phyloP scores from a whole-genome alignment of 2,113 vertebrate species.

The Morone saxatilis region DNA sequence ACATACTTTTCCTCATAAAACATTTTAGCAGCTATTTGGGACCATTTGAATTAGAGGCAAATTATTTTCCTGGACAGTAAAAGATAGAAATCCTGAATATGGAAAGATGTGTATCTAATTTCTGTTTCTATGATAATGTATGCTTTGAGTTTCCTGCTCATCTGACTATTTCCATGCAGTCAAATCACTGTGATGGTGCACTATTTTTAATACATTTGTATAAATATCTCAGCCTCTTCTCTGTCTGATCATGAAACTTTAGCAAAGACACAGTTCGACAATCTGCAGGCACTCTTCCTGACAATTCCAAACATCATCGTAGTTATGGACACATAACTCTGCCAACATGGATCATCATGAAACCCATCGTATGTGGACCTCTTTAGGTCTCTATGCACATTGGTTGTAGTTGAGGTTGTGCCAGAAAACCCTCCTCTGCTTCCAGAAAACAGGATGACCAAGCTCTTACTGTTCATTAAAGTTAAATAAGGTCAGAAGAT shows the following conservation, averaged over 20 bases:
- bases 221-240: neutral
- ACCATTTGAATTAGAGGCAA: neutral
- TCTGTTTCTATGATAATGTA: neutral
- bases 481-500: neutral
- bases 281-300: neutral
- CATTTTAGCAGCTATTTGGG: neutral
- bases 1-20: neutral
- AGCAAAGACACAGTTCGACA: neutral
- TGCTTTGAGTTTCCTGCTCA: neutral
- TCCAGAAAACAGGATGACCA: neutral
- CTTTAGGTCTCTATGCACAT: too few species aligned
- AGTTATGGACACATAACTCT: too few species aligned
- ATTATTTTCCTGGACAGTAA: neutral
- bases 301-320: neutral
- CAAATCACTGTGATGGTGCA: neutral
- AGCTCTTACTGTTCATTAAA: neutral
- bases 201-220: neutral
- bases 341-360: neutral
- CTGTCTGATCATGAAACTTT: neutral
- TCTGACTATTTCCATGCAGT: slow-evolving; percentile 8
- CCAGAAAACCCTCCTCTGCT: too few species aligned
- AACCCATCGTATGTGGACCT: neutral
- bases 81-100: neutral
- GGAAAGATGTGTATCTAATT: neutral
- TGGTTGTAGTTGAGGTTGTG: too few species aligned